Evolutionary conservation across 2,113 vertebrate genomes (phyloP).

Genomic region (Nymphicus hollandicus): DNA sequence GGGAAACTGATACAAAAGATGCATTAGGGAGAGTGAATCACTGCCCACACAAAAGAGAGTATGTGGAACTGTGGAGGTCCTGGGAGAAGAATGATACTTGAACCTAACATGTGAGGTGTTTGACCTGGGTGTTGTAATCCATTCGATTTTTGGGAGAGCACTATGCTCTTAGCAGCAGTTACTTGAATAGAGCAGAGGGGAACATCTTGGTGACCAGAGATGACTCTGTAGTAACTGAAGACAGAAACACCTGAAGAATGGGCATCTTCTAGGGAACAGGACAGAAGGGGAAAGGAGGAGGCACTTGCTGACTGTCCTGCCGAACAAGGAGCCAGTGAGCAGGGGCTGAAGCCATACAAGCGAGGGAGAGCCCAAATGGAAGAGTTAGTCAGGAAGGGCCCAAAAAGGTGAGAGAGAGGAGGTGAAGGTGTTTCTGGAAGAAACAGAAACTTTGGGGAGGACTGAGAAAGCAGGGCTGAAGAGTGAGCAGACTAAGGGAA

Average conservation of each 20-base stretch:
- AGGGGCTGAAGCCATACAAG: not conserved
- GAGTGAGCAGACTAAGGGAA: not conserved
- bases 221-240: not conserved
- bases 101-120: rapidly evolving
- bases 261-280: not conserved
- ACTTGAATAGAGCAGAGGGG: not conserved
- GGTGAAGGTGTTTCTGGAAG: not conserved
- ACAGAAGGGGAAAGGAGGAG: not conserved
- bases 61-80: not conserved
- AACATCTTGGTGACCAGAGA: not conserved
- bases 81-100: not conserved
- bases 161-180: not conserved
- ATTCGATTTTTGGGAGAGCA: not conserved
- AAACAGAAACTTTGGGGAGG: not conserved
- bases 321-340: not conserved
- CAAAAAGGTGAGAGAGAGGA: not conserved
- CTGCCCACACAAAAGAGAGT: not conserved
- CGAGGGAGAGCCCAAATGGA: not conserved
- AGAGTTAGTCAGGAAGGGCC: not conserved
- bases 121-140: not conserved
- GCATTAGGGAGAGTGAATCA: not conserved
- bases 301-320: not conserved
- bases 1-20: not conserved
- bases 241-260: not conserved
- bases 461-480: not conserved